These are phyloP conservation scores for Oncopodura yosiiana DNA, from an alignment of 1,140 invertebrate species.

Conservation along the genomic window DNA sequence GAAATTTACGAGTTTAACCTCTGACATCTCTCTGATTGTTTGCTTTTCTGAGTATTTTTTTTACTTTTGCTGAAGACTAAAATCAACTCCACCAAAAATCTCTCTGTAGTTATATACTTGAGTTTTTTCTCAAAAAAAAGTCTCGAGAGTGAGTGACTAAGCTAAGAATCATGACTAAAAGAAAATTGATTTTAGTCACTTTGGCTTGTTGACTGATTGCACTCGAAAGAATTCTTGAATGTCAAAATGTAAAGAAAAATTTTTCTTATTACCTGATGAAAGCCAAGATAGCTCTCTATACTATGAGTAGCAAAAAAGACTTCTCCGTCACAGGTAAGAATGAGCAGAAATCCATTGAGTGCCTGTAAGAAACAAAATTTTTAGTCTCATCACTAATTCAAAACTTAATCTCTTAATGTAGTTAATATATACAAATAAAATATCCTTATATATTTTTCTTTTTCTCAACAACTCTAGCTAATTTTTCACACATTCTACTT, in stretches of 20 bases:
- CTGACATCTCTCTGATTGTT: not conserved
- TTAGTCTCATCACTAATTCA: not conserved
- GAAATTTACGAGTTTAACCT: slow-evolving; percentile 2
- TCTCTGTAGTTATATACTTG: no score
- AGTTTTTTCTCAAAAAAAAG: no score
- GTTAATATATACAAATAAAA: not conserved
- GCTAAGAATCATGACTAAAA: no score
- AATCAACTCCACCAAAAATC: no score
- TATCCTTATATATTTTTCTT: slow-evolving; percentile 1
- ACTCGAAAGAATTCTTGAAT: not conserved
- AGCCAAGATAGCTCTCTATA: slow-evolving; percentile 98
- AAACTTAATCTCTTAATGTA: not conserved
- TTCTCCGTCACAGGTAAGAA: slow-evolving; percentile 95
- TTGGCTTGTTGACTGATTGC: not conserved
- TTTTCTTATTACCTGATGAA: slow-evolving; percentile 98
- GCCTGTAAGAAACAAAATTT: slow-evolving; percentile 65
- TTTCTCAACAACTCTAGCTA: not conserved
- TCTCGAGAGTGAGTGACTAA: no score
- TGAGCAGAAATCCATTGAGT: slow-evolving; percentile 96
- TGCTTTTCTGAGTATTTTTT: not conserved
- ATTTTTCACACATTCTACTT: not conserved
- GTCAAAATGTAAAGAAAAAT: not conserved
- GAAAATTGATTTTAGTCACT: no score
- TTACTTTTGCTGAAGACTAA: no score
- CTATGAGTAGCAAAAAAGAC: slow-evolving; percentile 98